Conservation (phyloP, 2,113 vertebrate genomes). For the Cheilinus undulatus region DNA sequence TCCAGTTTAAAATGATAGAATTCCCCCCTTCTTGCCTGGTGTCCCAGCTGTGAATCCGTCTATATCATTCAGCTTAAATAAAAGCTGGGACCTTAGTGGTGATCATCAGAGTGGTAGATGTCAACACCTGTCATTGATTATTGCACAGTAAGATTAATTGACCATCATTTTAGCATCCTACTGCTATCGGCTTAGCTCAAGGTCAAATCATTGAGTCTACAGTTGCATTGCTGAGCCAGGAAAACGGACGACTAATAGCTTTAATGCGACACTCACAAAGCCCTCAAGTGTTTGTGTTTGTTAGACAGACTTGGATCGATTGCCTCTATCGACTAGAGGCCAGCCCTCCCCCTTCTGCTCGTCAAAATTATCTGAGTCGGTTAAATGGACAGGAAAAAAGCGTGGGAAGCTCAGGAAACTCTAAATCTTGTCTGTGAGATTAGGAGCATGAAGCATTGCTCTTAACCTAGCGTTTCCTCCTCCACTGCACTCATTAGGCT, state of each 20-base stretch:
- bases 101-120: slow-evolving; percentile 20
- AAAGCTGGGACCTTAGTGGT: background rate
- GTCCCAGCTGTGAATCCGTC: background rate
- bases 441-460: slow-evolving; percentile 18
- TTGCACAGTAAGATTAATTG: slow-evolving; percentile 64
- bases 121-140: slow-evolving; percentile 59
- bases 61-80: background rate
- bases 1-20: background rate
- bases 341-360: slow-evolving; percentile 34
- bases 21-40: background rate
- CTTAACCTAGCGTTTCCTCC: slow-evolving; percentile 34
- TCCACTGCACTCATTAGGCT: slow-evolving; percentile 27
- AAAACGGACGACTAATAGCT: slow-evolving; percentile 54
- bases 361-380: slow-evolving; percentile 41
- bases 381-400: slow-evolving; percentile 24
- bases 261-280: slow-evolving; percentile 56
- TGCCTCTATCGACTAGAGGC: slow-evolving; percentile 15
- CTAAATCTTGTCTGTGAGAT: slow-evolving; percentile 27
- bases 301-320: slow-evolving; percentile 45
- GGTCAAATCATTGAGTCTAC: slow-evolving; percentile 63
- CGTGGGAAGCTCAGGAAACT: slow-evolving; percentile 19
- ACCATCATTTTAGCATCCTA: slow-evolving; percentile 32
- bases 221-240: slow-evolving; percentile 43
- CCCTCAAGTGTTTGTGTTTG: slow-evolving; percentile 55
- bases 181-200: slow-evolving; percentile 49